Evolutionary conservation across 2,797 vertebrate genomes (phyloP), one percentile per base, ranked within the genome.

Genomic region (Chaetodon trifasciatus): DNA sequence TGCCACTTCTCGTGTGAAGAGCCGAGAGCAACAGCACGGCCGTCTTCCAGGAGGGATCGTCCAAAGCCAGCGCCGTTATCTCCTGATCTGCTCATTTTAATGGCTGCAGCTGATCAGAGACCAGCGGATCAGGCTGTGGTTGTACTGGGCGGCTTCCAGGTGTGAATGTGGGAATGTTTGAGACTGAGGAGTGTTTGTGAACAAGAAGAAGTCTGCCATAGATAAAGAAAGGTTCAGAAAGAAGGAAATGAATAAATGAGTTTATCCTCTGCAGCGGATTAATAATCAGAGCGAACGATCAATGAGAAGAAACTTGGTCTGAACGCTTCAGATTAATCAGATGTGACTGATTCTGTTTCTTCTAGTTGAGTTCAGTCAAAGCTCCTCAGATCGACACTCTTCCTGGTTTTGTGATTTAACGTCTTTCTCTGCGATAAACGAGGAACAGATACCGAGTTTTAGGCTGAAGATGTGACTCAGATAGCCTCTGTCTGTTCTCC

Each of bases 1-100:
- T 75, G 73, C 44, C 74, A 67, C 64, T 46, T 76, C n/a, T 44
- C 0, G 23, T 76, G 74, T 53, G 74, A 76, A 76, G 55, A 62
- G 6, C 19, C 3, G n/a, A 40, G 62, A 19, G 42, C 65, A 35
- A 52, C 74, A 6, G 46, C 8, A 2, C 0, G 23, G 21, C 2
- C 7, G 49, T 28, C 24, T 69, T 76, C 74, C 57, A 62, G 57
- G 47, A 58, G 6, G 19, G 42, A 13, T 0, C 6, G 39, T 35
- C 73, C 65, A 53, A 23, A 17, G 32, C n/a, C n/a, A 6, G 39
- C 12, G 2, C 40, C n/a, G 28, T 15, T 24, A 10, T 24, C 52
- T 57, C 35, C 44, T 52, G 23, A 23, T 52, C 50, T 52, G n/a
- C 11, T n/a, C 21, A 37, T 24, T 65, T 23, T 2, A 4, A 19